Percentiles rank a stretch among this genome's conserved stretches.
These are phyloP conservation scores for Sesia bembeciformis DNA, from an alignment of 2,888 invertebrate genomes.

Conservation along the genomic window DNA sequence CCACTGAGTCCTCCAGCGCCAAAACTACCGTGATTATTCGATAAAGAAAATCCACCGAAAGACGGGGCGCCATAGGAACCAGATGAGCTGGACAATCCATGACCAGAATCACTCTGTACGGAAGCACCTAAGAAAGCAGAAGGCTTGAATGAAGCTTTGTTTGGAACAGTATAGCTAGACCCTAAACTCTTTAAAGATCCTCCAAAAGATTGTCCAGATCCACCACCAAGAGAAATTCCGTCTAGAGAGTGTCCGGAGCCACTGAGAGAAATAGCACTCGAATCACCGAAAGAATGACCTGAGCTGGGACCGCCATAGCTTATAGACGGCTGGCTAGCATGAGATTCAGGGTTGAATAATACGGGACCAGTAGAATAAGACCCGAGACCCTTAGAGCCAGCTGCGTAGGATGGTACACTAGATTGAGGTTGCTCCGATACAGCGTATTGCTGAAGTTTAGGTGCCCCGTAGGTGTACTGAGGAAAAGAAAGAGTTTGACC, in stretches of 20 bases:
- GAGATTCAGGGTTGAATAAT: constrained; percentile 47
- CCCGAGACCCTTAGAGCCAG: constrained; percentile 58
- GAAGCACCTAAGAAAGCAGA: constrained; percentile 61
- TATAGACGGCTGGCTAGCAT: constrained; percentile 24
- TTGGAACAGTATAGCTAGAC: constrained; percentile 33
- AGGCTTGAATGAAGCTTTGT: constrained; percentile 58
- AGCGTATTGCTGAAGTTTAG: constrained; percentile 43
- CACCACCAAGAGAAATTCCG: constrained; percentile 24
- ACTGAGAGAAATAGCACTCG: constrained; percentile 16
- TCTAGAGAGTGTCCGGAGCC: constrained; percentile 20
- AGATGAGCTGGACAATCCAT: constrained; percentile 36
- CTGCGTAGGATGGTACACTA: constrained; percentile 47
- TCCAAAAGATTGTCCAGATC: constrained; percentile 21
- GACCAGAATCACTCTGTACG: constrained; percentile 41
- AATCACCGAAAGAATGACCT: constrained; percentile 25
- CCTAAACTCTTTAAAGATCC: constrained; percentile 38
- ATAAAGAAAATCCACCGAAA: constrained; percentile 24
- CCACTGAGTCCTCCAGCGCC: constrained; percentile 2
- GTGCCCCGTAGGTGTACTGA: constrained; percentile 38
- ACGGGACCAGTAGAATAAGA: constrained; percentile 63
- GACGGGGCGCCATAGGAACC: constrained; percentile 40
- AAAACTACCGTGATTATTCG: constrained; percentile 20
- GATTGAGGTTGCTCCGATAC: constrained; percentile 33
- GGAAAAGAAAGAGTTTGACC: constrained; percentile 40
- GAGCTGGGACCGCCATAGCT: constrained; percentile 32